Conservation (phyloP, 2,888 invertebrate genomes). For the Ametastegia equiseti region DNA sequence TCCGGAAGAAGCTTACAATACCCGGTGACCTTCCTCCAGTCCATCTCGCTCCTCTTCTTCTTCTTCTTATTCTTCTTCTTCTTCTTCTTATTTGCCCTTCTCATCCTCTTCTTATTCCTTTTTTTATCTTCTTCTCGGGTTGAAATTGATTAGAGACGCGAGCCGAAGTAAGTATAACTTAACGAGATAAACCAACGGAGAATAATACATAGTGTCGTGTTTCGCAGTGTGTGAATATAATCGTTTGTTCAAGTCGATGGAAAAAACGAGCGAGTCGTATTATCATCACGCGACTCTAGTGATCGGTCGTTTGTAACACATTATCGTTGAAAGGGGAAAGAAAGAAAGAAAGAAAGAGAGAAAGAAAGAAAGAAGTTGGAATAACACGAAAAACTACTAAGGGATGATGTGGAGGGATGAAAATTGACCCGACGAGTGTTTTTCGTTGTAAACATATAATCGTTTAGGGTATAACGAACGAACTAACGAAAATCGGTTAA, state of each 20-base stretch:
- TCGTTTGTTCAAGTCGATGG: too few relatives aligned
- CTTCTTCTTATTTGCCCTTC: not conserved
- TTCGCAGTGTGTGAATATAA: too few relatives aligned
- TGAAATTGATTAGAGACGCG: too few relatives aligned
- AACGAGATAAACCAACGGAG: not conserved
- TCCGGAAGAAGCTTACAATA: not conserved
- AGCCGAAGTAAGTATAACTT: not conserved
- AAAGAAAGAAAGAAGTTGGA: not conserved
- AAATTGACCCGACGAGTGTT: not conserved
- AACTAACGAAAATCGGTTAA: not conserved
- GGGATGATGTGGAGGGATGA: not conserved
- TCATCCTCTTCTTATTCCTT: too few relatives aligned
- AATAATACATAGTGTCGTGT: not conserved
- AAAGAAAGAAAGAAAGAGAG: not conserved
- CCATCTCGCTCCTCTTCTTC: not conserved
- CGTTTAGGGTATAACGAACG: not conserved
- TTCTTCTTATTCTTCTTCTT: not conserved
- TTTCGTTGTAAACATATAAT: not conserved
- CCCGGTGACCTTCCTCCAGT: not conserved
- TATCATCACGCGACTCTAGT: too few relatives aligned
- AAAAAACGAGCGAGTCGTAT: too few relatives aligned
- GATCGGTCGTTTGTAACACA: not conserved
- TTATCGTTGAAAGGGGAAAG: not conserved
- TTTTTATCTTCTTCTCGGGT: too few relatives aligned
- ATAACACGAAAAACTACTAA: not conserved